Base-by-base conservation (phyloP, 2,113 vertebrate species). In the Callaeas wilsoni region DNA sequence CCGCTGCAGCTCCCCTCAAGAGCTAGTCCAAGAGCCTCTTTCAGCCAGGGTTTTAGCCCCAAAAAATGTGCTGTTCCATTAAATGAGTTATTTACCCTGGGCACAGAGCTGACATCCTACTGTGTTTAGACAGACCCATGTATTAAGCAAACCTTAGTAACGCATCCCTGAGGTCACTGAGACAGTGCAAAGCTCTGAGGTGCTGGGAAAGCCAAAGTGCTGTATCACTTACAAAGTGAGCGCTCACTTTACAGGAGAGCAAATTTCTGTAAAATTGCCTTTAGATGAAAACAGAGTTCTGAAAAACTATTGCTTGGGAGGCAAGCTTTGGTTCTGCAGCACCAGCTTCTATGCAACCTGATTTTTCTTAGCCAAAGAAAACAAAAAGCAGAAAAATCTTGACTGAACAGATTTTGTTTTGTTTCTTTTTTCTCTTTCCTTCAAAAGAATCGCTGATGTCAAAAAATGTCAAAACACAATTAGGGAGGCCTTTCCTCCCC, bases 391-490 rank as follows among this genome's bases (percentile, higher is more conserved):
- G 68, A 64, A 91, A 35, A 78, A 70, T 44, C 71, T 87, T 84
- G 85, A 88, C 23, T 85, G 92, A 93, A 85, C n/a, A 87, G 78
- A 57, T 85, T 94, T 76, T 95, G 74, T 50, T 94, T 97, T 94
- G 89, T 81, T 74, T 95, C 76, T 67, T 94, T 69, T 80, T 80
- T 47, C 32, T 85, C 85, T 22, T 90, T 70, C 76, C 65, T 95
- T 92, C 76, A 71, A 41, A 94, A 84, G 55, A 93, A 92, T 44
- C 1, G 52, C 80, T 78, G 80, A 71, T 94, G 93, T 92, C 68
- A 96, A 70, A 84, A 87, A 77, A 84, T 30, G 84, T 93, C 96
- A 96, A 93, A 97, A 95, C 93, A 96, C 56, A 91, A 92, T 84
- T 71, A 93, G 44, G 23, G 71, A 86, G 89, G 71, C 65, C 71